Evolutionary conservation across 2,113 vertebrate genomes (phyloP).

Genomic region (Cavia aperea): DNA sequence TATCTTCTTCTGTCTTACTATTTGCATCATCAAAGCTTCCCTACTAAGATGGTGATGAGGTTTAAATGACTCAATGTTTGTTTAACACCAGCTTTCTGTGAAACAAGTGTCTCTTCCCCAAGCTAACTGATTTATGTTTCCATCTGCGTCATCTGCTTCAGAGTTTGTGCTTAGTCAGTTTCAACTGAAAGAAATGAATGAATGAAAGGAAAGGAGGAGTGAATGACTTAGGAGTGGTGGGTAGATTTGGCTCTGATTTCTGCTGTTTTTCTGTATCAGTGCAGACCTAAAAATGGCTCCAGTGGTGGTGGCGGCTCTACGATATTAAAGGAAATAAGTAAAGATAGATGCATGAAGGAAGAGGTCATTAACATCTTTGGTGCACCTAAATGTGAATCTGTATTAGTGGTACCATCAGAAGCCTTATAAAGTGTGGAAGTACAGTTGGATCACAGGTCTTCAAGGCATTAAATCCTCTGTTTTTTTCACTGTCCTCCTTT

Average conservation of each 20-base stretch:
- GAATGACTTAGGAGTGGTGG: background rate
- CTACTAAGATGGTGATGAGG: background rate
- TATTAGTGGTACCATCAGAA: background rate
- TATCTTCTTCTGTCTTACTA: background rate
- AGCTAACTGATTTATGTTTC: background rate
- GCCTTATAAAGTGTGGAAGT: background rate
- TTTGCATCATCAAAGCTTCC: background rate
- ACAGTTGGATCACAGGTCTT: background rate
- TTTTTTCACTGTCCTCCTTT: background rate
- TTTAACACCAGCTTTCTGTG: background rate
- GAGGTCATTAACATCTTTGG: no score
- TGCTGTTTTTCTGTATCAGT: background rate
- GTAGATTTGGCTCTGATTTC: background rate
- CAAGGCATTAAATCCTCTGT: background rate
- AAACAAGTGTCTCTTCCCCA: background rate
- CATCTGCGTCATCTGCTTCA: background rate
- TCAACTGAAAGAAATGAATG: background rate
- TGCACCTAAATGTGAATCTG: background rate
- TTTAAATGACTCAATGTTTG: background rate
- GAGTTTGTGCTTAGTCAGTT: background rate
- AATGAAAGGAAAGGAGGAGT: background rate
- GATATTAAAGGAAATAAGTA: rapidly evolving
- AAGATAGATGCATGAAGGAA: background rate
- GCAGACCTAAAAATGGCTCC: background rate
- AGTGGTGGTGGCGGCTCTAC: background rate